Percentiles rank a stretch among this genome's conserved stretches.
Evolutionary conservation across 2,113 vertebrate genomes (phyloP).

Genomic region (Grammomys dolichurus): DNA sequence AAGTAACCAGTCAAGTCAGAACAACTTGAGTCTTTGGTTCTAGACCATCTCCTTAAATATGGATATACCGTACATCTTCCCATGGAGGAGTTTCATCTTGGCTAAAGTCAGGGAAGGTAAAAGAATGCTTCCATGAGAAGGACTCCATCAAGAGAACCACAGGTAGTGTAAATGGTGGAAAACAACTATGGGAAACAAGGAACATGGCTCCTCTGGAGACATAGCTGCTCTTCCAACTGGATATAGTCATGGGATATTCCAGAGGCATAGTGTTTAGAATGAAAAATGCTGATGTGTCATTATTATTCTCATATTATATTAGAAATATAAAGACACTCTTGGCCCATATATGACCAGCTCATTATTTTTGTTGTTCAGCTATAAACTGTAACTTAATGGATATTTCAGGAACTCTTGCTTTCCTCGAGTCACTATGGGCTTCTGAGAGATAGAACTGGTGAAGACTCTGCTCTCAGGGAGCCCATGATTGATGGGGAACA

Average conservation of each 20-base stretch:
- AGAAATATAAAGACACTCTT: background rate
- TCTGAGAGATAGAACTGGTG: background rate
- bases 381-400: slow-evolving; percentile 5
- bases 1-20: background rate
- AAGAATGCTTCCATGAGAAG: background rate
- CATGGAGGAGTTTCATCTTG: background rate
- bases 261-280: background rate
- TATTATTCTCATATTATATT: background rate
- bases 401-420: background rate
- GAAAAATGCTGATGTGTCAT: background rate
- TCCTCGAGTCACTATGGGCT: background rate
- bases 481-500: background rate
- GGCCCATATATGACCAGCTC: background rate
- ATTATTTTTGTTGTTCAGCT: slow-evolving; percentile 6
- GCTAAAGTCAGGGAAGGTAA: background rate
- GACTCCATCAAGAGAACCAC: too few species aligned
- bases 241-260: background rate
- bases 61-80: background rate
- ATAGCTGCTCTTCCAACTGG: background rate
- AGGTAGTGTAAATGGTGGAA: background rate
- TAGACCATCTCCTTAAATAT: background rate
- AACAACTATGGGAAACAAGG: background rate
- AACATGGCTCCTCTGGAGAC: background rate
- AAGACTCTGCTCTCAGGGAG: background rate
- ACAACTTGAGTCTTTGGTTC: background rate